Evolutionary conservation across 2,797 vertebrate genomes (phyloP).

Genomic region (Trachops cirrhosus): DNA sequence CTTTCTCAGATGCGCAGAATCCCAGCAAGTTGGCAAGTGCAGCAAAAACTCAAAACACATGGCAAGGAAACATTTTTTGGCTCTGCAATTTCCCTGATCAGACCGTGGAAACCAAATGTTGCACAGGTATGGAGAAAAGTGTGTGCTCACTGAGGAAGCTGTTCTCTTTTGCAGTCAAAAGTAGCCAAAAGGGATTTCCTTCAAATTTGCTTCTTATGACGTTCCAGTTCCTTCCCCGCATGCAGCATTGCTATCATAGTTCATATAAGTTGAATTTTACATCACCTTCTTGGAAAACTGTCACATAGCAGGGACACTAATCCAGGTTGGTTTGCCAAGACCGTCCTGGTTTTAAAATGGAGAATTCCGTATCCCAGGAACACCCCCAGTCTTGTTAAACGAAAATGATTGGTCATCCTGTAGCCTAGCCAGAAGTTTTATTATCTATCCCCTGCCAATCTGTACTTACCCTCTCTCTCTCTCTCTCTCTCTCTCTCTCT

Average conservation of each 20-base stretch:
- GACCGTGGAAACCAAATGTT: not conserved
- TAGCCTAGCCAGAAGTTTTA: not conserved
- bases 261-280: conserved; percentile 65
- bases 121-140: not conserved
- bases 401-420: not conserved
- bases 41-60: not conserved
- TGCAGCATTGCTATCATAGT: conserved; percentile 1
- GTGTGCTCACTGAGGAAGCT: conserved; percentile 33
- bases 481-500: not conserved
- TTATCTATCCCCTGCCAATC: not conserved
- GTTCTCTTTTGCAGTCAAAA: conserved; percentile 52
- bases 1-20: not conserved
- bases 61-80: not conserved
- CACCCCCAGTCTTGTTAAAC: not conserved
- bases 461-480: not conserved
- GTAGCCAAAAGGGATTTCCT: conserved; percentile 59
- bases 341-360: not conserved
- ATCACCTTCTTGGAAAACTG: conserved; percentile 14
- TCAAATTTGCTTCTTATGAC: not conserved
- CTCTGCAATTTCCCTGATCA: not conserved
- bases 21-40: not conserved
- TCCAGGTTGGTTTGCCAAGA: not conserved
- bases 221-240: not conserved
- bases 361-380: not conserved
- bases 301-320: not conserved